Evolutionary conservation across 2,888 invertebrate genomes (phyloP), one percentile per base, ranked within the genome.

Genomic region (Macrophya alboannulata): DNA sequence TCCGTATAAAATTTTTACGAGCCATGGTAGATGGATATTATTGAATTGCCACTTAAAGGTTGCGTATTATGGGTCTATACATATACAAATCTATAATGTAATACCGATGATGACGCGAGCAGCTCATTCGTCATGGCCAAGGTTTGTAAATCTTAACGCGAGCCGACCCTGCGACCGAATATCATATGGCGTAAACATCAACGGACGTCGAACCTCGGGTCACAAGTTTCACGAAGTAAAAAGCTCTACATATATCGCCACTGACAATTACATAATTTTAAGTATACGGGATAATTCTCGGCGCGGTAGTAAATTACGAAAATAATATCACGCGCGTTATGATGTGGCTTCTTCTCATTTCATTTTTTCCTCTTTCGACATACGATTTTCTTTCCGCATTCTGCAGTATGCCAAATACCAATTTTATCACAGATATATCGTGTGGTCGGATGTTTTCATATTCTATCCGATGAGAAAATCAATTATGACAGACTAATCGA

Each of bases 181-280:
- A 55, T 55, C 6, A 76, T 48, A n/a, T 48, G 31, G 45, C 15
- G 48, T 76, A 31, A 48, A 76, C 48, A 31, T 48, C 1, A 25
- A 25, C 48, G 45, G 25, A 76, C 76, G 76, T 48, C 48, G 76
- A 76, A 76, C 45, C 48, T 4, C 25, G 76, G 45, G 48, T 45
- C 76, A 45, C 31, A 9, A 25, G 40, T 71, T 71, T 71, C 40
- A 40, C 40, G 17, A 71, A 37, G 17, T 37, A 40, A 37, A 40
- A 37, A 43, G 37, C 40, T 25, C 40, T 31, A 31, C 3, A 3
- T 31, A 31, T 31, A 31, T 31, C 31, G 31, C 31, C 6, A n/a
- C 10, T 12, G 1, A 40, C 71, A 40, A 71, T 62, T 71, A 71
- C 40, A 71, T 71, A 1, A 9, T 17, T 25, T 25, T 68, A 31